These are phyloP conservation scores for Lacerta bilineata DNA, from an alignment of 2,797 vertebrate species.

Conservation along the genomic window DNA sequence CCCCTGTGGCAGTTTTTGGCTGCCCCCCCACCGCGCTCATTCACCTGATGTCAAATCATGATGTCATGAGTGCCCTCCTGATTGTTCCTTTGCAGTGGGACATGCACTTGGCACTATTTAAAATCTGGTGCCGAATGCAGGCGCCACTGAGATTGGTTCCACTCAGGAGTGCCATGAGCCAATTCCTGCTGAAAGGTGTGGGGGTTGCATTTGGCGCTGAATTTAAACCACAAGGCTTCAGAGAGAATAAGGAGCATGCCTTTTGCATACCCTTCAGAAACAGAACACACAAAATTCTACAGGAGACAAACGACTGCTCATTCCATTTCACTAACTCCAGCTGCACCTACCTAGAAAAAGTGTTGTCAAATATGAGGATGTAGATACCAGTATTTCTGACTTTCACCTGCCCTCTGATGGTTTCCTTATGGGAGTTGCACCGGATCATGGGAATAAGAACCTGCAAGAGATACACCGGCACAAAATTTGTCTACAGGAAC, in stretches of 20 bases:
- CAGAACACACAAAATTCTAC: not conserved
- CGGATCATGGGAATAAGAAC: slow-evolving; percentile 95
- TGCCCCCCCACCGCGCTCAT: no score
- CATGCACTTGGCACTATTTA: no score
- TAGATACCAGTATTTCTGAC: slow-evolving; percentile 89
- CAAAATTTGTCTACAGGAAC: slow-evolving; percentile 20
- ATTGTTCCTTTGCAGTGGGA: no score
- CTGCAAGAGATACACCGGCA: slow-evolving; percentile 75
- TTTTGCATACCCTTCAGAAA: slow-evolving; percentile 19
- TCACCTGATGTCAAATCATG: no score
- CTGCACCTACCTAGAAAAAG: slow-evolving; percentile 90
- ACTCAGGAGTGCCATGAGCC: no score
- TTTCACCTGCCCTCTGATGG: slow-evolving; percentile 92
- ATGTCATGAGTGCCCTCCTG: no score
- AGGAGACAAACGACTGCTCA: not conserved
- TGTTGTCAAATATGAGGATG: slow-evolving; percentile 95
- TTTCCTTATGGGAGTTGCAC: slow-evolving; percentile 94
- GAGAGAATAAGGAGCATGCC: not conserved
- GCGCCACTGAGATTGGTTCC: no score
- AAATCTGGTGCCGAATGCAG: no score
- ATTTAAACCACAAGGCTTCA: not conserved
- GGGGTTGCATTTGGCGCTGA: not conserved
- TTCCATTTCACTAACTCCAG: slow-evolving; percentile 21
- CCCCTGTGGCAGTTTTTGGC: no score
- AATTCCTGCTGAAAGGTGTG: no score